Base-by-base conservation (phyloP, 2,888 invertebrate species). In the Miltochrista miniata region DNA sequence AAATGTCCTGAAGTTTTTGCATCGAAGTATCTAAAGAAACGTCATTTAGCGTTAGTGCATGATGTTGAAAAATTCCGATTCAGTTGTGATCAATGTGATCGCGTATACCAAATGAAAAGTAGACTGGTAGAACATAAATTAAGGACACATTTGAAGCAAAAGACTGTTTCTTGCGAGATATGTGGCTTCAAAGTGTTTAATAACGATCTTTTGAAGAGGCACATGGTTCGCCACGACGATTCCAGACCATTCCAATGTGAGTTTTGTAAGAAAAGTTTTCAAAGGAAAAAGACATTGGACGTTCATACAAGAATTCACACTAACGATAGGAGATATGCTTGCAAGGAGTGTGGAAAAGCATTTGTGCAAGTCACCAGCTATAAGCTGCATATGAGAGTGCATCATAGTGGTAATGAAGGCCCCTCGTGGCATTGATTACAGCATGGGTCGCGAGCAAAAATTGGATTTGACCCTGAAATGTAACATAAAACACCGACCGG, bases 321-420 rank as follows among this genome's bases (percentile, higher is more conserved):
- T 0, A 93, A 93, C 7, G 92, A 93, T 55, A 83, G 84, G 48
- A 81, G 93, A 13, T 93, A 92, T 55, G 82, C 56, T 0, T 78
- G 77, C 37, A 84, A 89, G 8, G 81, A 88, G 10, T 94, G 94
- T 44, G 91, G 85, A 0, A 89, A 90, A 44, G 92, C 93, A 0
- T 94, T 93, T 51, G 92, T 93, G 1, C 93, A 93, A 41, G 83
- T 89, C 15, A 92, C 93, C 0, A 93, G 93, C 51, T 72, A 93
- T 48, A 93, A 93, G 64, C 72, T 92, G 5, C 94, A 94, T 66
- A 77, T 92, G 64, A 87, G 89, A 39, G 88, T 90, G 0, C 93
- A 93, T 63, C 92, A 93, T 73, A 73, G 85, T 2, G 79, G 74
- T 4, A 61, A 59, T 4, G 70, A 70, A 3, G 65, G 55, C 4